Conservation (phyloP, 2,797 vertebrate species). For the Aselliscus stoliczkanus region DNA sequence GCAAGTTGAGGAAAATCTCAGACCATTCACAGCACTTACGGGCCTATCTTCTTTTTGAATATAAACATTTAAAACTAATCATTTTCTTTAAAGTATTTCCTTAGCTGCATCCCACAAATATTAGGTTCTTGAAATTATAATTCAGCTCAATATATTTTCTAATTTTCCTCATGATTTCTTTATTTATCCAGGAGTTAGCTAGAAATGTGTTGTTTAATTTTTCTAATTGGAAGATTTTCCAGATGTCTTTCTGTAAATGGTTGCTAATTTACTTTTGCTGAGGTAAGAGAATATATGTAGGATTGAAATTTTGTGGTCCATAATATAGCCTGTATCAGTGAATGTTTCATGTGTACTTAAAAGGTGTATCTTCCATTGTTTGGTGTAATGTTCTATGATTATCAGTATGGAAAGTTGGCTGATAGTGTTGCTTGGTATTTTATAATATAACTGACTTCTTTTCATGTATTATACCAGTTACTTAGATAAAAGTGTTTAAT, state of each 20-base stretch:
- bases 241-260: neutral
- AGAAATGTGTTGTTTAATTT: neutral
- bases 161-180: neutral
- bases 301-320: neutral
- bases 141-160: neutral
- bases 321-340: neutral
- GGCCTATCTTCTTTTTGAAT: neutral
- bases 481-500: neutral
- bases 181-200: neutral
- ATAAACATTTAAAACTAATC: neutral
- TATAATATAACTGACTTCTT: neutral
- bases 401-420: neutral
- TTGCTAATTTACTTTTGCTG: neutral
- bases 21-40: neutral
- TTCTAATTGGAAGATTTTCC: neutral
- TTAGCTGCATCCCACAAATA: neutral
- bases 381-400: neutral
- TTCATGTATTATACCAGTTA: neutral
- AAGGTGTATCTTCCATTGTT: neutral
- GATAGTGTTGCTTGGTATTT: neutral
- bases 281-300: neutral
- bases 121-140: neutral
- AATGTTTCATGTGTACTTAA: neutral
- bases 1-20: neutral
- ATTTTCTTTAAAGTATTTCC: neutral